Conservation (phyloP, 2,797 vertebrate genomes). For the Platalea minor region DNA sequence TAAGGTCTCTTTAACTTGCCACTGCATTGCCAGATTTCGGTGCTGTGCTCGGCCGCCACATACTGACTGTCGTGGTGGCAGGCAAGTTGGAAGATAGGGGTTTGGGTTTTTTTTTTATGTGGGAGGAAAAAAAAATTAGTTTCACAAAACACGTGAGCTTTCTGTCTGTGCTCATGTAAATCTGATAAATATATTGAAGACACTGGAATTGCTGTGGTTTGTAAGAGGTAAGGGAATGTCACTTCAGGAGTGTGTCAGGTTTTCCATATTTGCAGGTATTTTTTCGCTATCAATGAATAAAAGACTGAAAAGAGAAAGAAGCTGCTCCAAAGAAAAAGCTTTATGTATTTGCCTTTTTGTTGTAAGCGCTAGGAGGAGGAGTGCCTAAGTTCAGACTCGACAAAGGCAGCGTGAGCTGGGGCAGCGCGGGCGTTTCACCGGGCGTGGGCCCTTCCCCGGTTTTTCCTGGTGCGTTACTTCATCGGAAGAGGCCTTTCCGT, state of each 20-base stretch:
- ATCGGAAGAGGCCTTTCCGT: neutral
- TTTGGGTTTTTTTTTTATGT: neutral
- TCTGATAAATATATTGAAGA: neutral
- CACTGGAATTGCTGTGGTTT: too few species aligned
- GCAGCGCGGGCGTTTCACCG: neutral
- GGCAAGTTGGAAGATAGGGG: neutral
- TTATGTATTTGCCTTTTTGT: neutral
- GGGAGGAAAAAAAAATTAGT: neutral
- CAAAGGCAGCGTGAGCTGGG: neutral
- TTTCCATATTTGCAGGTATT: neutral
- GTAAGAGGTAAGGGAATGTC: too few species aligned
- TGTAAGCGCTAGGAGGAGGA: too few species aligned
- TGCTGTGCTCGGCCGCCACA: fast-evolving
- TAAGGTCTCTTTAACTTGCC: neutral
- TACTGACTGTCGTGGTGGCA: neutral
- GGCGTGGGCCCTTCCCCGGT: fast-evolving
- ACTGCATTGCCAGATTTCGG: neutral
- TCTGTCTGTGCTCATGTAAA: neutral
- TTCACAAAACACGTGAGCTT: neutral
- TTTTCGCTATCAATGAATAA: neutral
- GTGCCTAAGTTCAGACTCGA: too few species aligned
- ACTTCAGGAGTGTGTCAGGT: neutral
- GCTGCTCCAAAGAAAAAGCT: neutral
- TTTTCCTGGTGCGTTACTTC: fast-evolving
- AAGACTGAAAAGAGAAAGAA: neutral